These are phyloP conservation scores for Physella acuta DNA, from an alignment of 1,140 invertebrate species.

Conservation along the genomic window DNA sequence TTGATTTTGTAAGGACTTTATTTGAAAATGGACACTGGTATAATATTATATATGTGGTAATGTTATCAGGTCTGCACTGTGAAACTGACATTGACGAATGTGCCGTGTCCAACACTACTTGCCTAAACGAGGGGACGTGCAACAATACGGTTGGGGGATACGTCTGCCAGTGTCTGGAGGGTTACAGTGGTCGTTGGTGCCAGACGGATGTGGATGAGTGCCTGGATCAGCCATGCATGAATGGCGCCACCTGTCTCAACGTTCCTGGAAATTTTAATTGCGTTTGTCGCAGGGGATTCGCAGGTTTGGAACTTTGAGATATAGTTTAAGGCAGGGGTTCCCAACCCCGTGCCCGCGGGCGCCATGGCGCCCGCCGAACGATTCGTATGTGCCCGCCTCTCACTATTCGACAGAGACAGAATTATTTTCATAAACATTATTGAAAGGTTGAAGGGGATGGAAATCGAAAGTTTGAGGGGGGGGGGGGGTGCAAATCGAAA, in stretches of 20 bases:
- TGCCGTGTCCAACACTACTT: constrained; percentile 74
- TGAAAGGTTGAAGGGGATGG: no score
- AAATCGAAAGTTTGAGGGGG: no score
- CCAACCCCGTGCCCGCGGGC: constrained; percentile 37
- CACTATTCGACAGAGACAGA: no score
- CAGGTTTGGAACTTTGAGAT: constrained; percentile 60
- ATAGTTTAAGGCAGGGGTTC: constrained; percentile 25
- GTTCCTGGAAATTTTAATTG: constrained; percentile 66
- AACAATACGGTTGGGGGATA: constrained; percentile 15
- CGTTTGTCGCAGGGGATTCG: constrained; percentile 25
- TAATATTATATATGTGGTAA: no score
- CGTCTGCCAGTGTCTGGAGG: constrained; percentile 16
- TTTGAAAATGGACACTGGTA: no score
- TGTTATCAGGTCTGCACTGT: constrained; percentile 84
- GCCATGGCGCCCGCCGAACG: no score
- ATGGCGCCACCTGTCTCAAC: constrained; percentile 21
- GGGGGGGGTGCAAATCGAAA: no score
- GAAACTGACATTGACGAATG: constrained; percentile 78
- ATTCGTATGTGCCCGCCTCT: no score
- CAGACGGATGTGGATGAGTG: constrained; percentile 26
- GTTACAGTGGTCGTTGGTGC: constrained; percentile 23
- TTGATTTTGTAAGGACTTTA: no score
- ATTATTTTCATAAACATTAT: no score
- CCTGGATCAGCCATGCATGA: constrained; percentile 8
- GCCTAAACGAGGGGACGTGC: constrained; percentile 63